These are phyloP conservation scores for Chiropotes sagulatus DNA, from an alignment of 2,797 vertebrate species.

Conservation along the genomic window DNA sequence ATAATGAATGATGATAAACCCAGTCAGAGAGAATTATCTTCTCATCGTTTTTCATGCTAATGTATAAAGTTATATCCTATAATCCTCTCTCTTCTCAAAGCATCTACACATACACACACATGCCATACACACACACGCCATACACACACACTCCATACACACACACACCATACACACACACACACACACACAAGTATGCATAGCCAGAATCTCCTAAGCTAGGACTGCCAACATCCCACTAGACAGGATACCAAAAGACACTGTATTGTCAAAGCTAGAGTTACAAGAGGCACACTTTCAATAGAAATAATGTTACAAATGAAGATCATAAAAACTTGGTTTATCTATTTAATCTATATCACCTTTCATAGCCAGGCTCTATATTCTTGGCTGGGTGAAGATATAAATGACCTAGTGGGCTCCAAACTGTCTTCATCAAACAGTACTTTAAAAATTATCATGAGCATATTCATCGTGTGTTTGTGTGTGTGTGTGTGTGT, in stretches of 20 bases:
- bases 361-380: background rate
- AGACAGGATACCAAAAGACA: background rate
- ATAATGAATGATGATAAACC: background rate
- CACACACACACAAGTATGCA: background rate
- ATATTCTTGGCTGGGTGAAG: background rate
- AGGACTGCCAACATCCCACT: background rate
- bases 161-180: no score
- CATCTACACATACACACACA: background rate
- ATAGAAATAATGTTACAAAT: conserved; percentile 17
- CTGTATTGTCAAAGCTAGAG: background rate
- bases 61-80: background rate
- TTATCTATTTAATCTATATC: background rate
- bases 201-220: background rate
- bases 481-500: background rate
- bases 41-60: background rate
- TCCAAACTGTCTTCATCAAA: conserved; percentile 5
- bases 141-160: background rate
- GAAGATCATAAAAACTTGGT: background rate
- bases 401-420: background rate
- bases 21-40: background rate
- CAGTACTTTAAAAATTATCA: background rate
- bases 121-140: background rate
- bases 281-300: background rate
- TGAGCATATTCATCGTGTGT: background rate
- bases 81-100: background rate